Conservation (phyloP, 2,797 vertebrate genomes). For the Aplochiton taeniatus region DNA sequence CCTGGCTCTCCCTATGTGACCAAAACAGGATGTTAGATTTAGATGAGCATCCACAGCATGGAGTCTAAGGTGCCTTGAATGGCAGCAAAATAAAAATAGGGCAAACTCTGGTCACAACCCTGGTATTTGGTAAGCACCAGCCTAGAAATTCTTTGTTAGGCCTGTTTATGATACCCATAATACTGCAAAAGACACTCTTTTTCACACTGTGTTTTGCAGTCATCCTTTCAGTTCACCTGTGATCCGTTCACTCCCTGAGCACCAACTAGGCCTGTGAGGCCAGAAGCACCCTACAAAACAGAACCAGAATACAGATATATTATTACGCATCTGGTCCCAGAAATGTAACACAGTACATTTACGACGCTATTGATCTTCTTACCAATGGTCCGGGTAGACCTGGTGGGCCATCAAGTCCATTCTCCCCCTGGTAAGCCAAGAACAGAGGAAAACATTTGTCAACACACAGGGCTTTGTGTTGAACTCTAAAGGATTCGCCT, state of each 20-base stretch:
- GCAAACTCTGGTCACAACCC: no score
- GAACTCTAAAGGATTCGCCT: background rate
- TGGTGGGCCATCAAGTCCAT: conserved; percentile 64
- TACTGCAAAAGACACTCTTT: background rate
- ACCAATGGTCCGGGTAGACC: conserved; percentile 68
- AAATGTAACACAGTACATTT: conserved; percentile 4
- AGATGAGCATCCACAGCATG: conserved; percentile 2
- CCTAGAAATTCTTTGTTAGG: background rate
- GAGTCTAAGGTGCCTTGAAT: no score
- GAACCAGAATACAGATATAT: conserved; percentile 14
- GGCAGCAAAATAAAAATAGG: no score
- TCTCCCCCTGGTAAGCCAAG: conserved; percentile 66
- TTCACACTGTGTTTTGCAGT: background rate
- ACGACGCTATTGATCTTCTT: conserved; percentile 30
- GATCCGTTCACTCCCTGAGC: conserved; percentile 82
- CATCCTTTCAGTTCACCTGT: conserved; percentile 69
- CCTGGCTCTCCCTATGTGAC: conserved; percentile 82
- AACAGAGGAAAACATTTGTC: background rate
- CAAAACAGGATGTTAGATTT: conserved; percentile 1
- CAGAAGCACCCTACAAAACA: conserved; percentile 75
- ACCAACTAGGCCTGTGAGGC: conserved; percentile 75
- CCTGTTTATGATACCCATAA: background rate
- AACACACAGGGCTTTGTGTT: background rate
- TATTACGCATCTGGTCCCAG: conserved; percentile 19
- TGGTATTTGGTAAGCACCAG: no score